Evolutionary conservation across 2,888 invertebrate species (phyloP), one percentile per base, ranked within the genome.

Genomic region (Clostera curtula): DNA sequence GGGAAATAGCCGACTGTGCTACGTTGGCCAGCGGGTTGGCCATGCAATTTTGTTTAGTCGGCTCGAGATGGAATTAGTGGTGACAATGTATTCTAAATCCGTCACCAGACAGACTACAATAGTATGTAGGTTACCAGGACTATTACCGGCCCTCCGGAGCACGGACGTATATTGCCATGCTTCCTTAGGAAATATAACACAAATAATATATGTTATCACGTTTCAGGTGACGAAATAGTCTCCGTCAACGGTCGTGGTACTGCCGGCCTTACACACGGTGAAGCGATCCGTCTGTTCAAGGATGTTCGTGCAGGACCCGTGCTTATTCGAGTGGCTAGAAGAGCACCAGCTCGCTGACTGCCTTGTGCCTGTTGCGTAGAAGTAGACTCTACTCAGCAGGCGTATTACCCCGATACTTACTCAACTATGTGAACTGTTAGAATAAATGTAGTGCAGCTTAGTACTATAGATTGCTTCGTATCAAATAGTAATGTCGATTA

Each of bases 201-300:
- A 3, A 9, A 8, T 7, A 2, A 18, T 9, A 10, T 15, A 5
- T 15, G 17, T 11, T 7, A 4, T 15, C 7, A 34, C 40, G 44
- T 48, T 85, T 86, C 75, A 91, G 93, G 93, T 56, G 93, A 93
- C 72, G 91, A 93, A 80, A 90, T 93, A 55, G 69, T 93, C 44
- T 90, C 92, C 31, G 90, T 93, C 34, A 93, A 93, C 70, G 90
- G 92, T n/a, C 88, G 90, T 50, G 85, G 89, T 10, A 87, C 93
- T 29, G 90, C 91, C 36, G 92, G 92, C 1, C 82, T 91, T 60
- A 92, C 91, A 0, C 91, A 93, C 62, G 89, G 90, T 25, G 92
- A 93, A 62, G 93, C 93, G 12, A 91, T 93, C 45, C 85, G 89
- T 37, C 87, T 93, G 43, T 93, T 93, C 73, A 92, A 92, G 57